Evolutionary conservation across 2,888 invertebrate genomes (phyloP), one percentile per base, ranked within the genome.

Genomic region (Aphrophora alni): DNA sequence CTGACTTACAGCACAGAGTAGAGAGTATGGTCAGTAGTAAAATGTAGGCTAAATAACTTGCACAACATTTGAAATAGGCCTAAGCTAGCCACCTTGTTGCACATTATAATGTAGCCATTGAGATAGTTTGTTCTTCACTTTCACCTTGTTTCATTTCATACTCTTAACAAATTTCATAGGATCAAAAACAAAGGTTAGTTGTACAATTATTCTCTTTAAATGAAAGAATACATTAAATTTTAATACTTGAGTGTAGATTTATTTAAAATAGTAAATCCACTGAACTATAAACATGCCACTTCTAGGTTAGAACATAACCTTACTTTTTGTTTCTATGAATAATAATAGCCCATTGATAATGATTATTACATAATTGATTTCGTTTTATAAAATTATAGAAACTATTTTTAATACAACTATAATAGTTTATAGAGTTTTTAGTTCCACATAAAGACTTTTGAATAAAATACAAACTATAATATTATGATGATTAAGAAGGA

Each of bases 281-380:
- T 59, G 59, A 21, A 59, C 59, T 59, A 21, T 59, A 59, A 59
- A 59, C 59, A 59, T 59, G 59, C 59, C 59, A 59, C n/a, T 59
- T 21, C 0, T 59, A 21, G 59, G 59, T 59, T 59, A 59, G 59
- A 59, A 59, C 21, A n/a, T 59, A 59, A 59, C 59, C 59, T 21
- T 21, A 21, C 21, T 59, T 59, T 59, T 21, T 21, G 12, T 44
- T 14, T 14, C 17, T 14, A 4, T 8, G 44, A 2, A 14, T 14
- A 44, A 33, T 4, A 33, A 33, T 7, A 33, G 33, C 33, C 33
- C 10, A 33, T 7, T 7, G 10, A 10, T 33, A 33, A 4, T 33
- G 33, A 7, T 33, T 33, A 33, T 10, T 33, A 33, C 33, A 33
- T 33, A n/a, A n/a, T n/a, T n/a, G n/a, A n/a, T n/a, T n/a, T n/a